Base-by-base conservation (phyloP, 1,140 invertebrate genomes). In the Achatina immaculata region DNA sequence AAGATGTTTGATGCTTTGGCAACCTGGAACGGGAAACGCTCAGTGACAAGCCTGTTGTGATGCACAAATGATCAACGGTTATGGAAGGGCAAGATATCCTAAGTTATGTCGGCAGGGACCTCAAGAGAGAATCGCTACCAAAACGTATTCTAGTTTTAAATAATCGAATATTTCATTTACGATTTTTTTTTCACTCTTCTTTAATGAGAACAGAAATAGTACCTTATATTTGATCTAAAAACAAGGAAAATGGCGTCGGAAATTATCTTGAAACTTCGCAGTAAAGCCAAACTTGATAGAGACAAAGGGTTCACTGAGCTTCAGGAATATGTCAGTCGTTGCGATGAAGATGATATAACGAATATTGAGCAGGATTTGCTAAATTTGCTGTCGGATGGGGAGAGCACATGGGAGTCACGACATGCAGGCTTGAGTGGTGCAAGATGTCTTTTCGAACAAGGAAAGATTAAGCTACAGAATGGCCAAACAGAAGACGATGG, bases 241-340 rank as follows among this genome's bases (percentile, higher is more conserved):
- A n/a, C n/a, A n/a, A 48, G 34, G 43, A 85, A 86, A 21, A 86
- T 87, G 86, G 83, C 85, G 55, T 84, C 80, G 16, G 93, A 94
- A 68, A 91, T 95, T 40, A 88, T 93, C 71, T 87, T 93, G 72
- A 94, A 86, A 38, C 83, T 92, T 45, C 90, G 90, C 72, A 92
- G 89, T 83, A 80, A 83, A 36, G 87, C 84, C 48, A 92, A 92
- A 87, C 83, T 92, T 69, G 91, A 92, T 43, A 86, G 92, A 80
- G 91, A 92, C 85, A 88, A 84, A 82, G 91, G 89, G 28, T 87
- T 89, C 48, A 78, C 81, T 36, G 86, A 89, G 62, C 81, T 92
- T 24, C 83, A 89, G 62, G 86, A 88, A 79, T 86, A 84, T 74
- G 65, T 92, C n/a, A 66, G 73, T 43, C 55, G 45, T 28, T 69